Percentiles rank a stretch among this genome's conserved stretches.
Evolutionary conservation across 2,888 invertebrate species (phyloP).

Genomic region (Lasioglossum villosulum): DNA sequence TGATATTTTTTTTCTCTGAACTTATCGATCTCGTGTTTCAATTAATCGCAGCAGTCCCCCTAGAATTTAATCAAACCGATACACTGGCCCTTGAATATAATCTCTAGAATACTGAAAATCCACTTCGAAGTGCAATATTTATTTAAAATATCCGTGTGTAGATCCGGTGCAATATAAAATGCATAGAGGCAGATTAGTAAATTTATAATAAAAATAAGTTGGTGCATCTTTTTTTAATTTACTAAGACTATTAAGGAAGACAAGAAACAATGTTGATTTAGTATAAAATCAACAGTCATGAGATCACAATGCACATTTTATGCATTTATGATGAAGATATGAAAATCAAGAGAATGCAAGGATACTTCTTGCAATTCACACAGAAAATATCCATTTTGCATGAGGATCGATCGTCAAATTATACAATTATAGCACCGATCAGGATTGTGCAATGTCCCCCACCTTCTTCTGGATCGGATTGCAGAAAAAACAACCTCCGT

Average conservation of each 20-base stretch:
- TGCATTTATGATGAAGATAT: too few relatives aligned
- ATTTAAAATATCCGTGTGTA: too few relatives aligned
- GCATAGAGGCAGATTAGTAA: too few relatives aligned
- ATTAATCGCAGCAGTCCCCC: neutral
- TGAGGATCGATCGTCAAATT: neutral
- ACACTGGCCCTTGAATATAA: neutral
- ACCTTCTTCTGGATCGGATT: neutral
- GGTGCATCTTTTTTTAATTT: too few relatives aligned
- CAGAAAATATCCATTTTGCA: neutral
- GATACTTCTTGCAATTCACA: neutral
- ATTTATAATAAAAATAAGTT: too few relatives aligned
- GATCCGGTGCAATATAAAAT: too few relatives aligned
- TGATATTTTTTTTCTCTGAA: neutral
- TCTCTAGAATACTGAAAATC: neutral
- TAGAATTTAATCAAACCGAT: neutral
- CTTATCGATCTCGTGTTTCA: neutral
- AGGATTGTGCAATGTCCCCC: neutral
- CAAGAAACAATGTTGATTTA: too few relatives aligned
- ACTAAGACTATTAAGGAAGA: too few relatives aligned
- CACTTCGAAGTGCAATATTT: neutral
- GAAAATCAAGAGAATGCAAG: neutral
- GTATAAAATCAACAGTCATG: too few relatives aligned
- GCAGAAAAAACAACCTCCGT: conserved; percentile 15
- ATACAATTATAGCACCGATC: neutral
- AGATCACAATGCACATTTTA: too few relatives aligned